Percentiles rank a stretch among this genome's conserved stretches.
Evolutionary conservation across 2,888 invertebrate species (phyloP).

Genomic region (Eugnorisma glareosa): DNA sequence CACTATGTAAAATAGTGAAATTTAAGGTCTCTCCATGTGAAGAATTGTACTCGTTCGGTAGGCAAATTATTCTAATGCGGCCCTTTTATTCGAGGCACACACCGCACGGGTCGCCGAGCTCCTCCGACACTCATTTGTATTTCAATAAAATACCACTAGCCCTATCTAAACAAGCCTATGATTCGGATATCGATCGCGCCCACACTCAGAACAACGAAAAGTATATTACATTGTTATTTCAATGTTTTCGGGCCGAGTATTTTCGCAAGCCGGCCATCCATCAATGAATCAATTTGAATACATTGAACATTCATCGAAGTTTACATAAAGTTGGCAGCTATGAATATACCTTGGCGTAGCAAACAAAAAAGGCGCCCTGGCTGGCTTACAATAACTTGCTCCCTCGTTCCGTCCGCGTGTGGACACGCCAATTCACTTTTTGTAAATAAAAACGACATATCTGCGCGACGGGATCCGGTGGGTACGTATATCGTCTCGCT

Average conservation of each 20-base stretch:
- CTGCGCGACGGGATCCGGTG: constrained; percentile 77
- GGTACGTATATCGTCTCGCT: constrained; percentile 81
- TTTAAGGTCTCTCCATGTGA: constrained; percentile 90
- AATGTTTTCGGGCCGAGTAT: constrained; percentile 78
- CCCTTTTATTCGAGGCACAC: constrained; percentile 90
- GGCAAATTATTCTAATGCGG: constrained; percentile 90
- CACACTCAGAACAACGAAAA: constrained; percentile 69
- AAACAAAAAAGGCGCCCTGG: constrained; percentile 78
- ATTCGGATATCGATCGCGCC: constrained; percentile 76
- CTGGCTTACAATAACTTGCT: constrained; percentile 72
- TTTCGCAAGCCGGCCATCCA: constrained; percentile 80
- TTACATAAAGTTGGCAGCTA: constrained; percentile 78
- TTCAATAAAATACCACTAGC: constrained; percentile 89
- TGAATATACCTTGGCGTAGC: constrained; percentile 74
- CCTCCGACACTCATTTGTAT: constrained; percentile 88
- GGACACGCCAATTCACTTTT: constrained; percentile 80
- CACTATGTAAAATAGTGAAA: constrained; percentile 91
- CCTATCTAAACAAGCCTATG: constrained; percentile 88
- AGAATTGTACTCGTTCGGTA: constrained; percentile 88
- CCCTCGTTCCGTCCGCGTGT: constrained; percentile 73
- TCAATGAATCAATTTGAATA: constrained; percentile 88
- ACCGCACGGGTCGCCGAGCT: constrained; percentile 81
- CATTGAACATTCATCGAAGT: constrained; percentile 82
- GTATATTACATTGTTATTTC: constrained; percentile 77
- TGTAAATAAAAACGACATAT: constrained; percentile 81